Conservation (phyloP, 2,797 vertebrate species). For the Smutsia temminckii region DNA sequence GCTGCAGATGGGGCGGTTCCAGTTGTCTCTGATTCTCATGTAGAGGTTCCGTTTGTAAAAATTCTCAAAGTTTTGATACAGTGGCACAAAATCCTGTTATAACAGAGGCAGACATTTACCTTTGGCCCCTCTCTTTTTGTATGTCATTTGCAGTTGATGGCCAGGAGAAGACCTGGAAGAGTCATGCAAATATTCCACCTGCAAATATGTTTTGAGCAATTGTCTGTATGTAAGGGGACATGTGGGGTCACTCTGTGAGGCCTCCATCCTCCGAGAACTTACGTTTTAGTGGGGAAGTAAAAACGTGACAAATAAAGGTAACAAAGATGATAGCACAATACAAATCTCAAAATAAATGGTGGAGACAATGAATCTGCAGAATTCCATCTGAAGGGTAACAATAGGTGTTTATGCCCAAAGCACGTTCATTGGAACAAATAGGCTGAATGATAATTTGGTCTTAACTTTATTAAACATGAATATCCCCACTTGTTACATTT, state of each 20-base stretch:
- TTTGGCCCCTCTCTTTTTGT: not conserved
- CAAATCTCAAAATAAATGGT: not conserved
- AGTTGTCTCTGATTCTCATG: conserved; percentile 96
- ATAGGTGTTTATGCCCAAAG: not conserved
- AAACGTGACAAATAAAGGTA: not conserved
- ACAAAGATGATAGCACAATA: not conserved
- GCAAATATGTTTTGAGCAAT: not conserved
- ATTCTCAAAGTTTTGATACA: conserved; percentile 98
- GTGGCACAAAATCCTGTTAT: conserved; percentile 93
- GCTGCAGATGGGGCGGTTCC: conserved; percentile 95
- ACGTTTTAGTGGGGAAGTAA: not conserved
- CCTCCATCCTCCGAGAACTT: not conserved
- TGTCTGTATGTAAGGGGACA: not conserved
- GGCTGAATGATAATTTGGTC: not conserved
- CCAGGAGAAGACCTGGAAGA: not conserved
- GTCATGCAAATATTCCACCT: not conserved
- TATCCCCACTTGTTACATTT: not conserved
- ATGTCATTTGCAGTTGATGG: not conserved
- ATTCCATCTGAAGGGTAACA: not conserved
- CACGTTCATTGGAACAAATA: not conserved
- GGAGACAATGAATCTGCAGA: not conserved
- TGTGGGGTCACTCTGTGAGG: not conserved
- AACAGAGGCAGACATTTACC: conserved; percentile 78
- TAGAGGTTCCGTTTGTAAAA: conserved; percentile 96
- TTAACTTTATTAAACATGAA: not conserved